Percentiles rank a stretch among this genome's conserved stretches.
Evolutionary conservation across 2,888 invertebrate species (phyloP).

Genomic region (Conchocele bisecta): DNA sequence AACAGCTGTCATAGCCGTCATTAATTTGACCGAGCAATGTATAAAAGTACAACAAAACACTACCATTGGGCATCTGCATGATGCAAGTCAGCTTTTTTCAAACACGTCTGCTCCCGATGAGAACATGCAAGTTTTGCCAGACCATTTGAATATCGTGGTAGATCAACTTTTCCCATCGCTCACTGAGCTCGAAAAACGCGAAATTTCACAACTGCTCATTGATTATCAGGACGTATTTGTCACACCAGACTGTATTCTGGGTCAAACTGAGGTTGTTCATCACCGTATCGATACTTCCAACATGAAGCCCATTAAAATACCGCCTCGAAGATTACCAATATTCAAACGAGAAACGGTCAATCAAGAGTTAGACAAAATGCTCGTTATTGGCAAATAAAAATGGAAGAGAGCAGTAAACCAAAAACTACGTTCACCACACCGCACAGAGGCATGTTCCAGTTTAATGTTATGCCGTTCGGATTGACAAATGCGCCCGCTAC

Average conservation of each 20-base stretch:
- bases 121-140: not conserved
- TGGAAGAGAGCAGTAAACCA: conserved; percentile 1
- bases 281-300: conserved; percentile 26
- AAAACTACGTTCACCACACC: conserved; percentile 23
- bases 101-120: too few species aligned
- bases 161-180: conserved; percentile 14
- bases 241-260: conserved; percentile 16
- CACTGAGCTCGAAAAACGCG: conserved; percentile 12
- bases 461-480: conserved; percentile 24
- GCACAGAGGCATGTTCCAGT: conserved; percentile 12
- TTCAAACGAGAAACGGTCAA: not conserved
- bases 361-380: conserved; percentile 17
- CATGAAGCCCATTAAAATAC: conserved; percentile 14
- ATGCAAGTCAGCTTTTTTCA: not conserved
- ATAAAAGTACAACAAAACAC: not conserved
- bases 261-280: conserved; percentile 18
- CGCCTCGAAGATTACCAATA: conserved; percentile 19
- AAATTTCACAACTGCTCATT: conserved; percentile 21
- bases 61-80: not conserved
- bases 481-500: conserved; percentile 17
- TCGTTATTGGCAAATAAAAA: conserved; percentile 27
- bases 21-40: not conserved
- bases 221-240: conserved; percentile 40
- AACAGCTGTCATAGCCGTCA: not conserved
- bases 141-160: conserved; percentile 21